Conservation (phyloP, 2,113 vertebrate species). For the Saccopteryx bilineata region DNA sequence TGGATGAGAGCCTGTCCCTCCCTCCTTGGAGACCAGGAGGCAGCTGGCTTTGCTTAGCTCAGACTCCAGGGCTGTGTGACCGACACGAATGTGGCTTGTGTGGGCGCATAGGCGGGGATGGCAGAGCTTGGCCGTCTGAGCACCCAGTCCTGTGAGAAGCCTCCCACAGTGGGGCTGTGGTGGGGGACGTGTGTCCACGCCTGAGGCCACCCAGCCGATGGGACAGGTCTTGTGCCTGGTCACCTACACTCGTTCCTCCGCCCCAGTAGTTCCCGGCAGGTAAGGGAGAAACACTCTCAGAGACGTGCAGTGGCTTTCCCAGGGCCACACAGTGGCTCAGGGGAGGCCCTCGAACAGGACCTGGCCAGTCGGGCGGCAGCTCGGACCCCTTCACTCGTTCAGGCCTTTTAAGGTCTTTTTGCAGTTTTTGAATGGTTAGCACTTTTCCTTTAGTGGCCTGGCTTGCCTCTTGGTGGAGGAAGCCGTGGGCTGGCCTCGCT, state of each 20-base stretch:
- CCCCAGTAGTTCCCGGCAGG: neutral
- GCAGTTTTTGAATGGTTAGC: accelerated
- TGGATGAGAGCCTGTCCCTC: neutral
- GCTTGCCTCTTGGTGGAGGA: accelerated
- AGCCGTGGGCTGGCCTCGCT: accelerated
- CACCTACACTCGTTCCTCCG: neutral
- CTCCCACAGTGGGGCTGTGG: neutral
- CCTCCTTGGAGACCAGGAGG: accelerated
- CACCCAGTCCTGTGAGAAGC: accelerated
- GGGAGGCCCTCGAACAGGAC: accelerated
- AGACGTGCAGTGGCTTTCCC: neutral
- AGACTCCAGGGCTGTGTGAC: accelerated
- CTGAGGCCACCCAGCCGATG: neutral
- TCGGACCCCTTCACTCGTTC: accelerated
- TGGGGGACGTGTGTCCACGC: accelerated
- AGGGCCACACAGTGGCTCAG: accelerated
- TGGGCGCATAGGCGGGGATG: accelerated
- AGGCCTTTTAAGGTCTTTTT: no score
- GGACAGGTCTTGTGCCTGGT: neutral
- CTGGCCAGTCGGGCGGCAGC: accelerated
- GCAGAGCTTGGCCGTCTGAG: accelerated
- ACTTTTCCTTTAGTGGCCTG: accelerated
- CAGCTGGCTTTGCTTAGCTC: accelerated
- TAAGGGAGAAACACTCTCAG: neutral
- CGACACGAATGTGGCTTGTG: accelerated